Evolutionary conservation across 1,140 invertebrate species (phyloP).

Genomic region (Tetramorium alpestre): DNA sequence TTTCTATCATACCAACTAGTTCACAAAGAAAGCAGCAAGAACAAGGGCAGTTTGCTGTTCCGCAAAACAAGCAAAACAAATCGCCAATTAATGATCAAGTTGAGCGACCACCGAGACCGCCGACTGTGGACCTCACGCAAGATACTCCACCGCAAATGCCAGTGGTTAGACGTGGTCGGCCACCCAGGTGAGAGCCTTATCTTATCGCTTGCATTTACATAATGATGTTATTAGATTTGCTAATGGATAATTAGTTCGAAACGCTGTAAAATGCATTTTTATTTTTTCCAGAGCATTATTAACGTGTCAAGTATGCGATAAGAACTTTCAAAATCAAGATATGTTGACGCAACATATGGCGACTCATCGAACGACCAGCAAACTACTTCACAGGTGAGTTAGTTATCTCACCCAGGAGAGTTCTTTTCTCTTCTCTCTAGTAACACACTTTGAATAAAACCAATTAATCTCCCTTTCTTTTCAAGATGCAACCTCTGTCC

Average conservation of each 20-base stretch:
- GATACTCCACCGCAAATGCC: slow-evolving; percentile 80
- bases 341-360: slow-evolving; percentile 85
- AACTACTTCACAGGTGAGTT: slow-evolving; percentile 85
- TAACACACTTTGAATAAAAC: not conserved
- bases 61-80: slow-evolving; percentile 82
- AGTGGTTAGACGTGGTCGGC: slow-evolving; percentile 80
- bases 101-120: slow-evolving; percentile 85
- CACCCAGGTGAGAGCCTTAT: slow-evolving; percentile 75
- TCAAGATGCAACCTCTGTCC: slow-evolving; percentile 90
- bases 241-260: not conserved
- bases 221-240: slow-evolving; percentile 2
- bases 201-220: not conserved
- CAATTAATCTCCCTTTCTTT: slow-evolving; percentile 35
- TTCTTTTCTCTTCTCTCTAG: not conserved
- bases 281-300: slow-evolving; percentile 74
- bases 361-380: slow-evolving; percentile 83
- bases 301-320: slow-evolving; percentile 86
- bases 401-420: not conserved
- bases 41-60: slow-evolving; percentile 84
- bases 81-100: slow-evolving; percentile 77
- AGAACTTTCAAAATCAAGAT: slow-evolving; percentile 85
- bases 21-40: slow-evolving; percentile 82
- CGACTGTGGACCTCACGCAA: slow-evolving; percentile 87
- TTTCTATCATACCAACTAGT: slow-evolving; percentile 89
- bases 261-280: not conserved